These are phyloP conservation scores for Phocoena phocoena DNA, from an alignment of 2,113 vertebrate species.

Conservation along the genomic window DNA sequence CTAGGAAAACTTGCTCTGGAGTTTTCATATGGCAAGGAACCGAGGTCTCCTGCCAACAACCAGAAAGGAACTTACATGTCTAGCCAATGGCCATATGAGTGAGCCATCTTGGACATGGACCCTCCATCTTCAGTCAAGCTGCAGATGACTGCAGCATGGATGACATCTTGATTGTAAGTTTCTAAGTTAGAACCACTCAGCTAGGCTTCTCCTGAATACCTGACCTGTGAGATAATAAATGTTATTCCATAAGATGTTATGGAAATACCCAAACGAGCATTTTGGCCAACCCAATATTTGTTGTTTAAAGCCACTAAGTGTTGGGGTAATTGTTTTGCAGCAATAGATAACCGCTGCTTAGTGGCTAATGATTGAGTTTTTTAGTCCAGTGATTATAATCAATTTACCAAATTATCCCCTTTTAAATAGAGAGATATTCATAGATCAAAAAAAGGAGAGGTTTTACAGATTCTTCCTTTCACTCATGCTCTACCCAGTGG, in stretches of 20 bases:
- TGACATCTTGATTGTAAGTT: neutral
- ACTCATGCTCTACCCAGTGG: neutral
- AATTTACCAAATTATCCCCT: neutral
- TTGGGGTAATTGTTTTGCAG: neutral
- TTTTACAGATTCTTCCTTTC: neutral
- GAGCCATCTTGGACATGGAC: neutral
- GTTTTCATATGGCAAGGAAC: neutral
- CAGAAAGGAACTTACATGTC: neutral
- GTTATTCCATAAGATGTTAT: too few species aligned
- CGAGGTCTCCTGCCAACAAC: neutral
- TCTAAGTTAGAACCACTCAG: neutral
- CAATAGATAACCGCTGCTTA: neutral
- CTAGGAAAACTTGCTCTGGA: neutral
- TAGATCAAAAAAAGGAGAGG: neutral
- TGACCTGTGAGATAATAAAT: neutral
- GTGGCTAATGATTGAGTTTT: neutral
- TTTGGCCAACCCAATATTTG: neutral
- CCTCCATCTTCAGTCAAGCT: neutral
- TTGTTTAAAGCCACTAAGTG: neutral
- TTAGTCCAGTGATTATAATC: neutral
- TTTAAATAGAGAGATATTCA: neutral
- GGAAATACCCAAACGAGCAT: too few species aligned
- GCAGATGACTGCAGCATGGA: neutral
- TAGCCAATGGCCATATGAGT: rapidly evolving
- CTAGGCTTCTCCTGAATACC: too few species aligned